Conservation (phyloP, 1,140 invertebrate species). For the Lanistes nyassanus region DNA sequence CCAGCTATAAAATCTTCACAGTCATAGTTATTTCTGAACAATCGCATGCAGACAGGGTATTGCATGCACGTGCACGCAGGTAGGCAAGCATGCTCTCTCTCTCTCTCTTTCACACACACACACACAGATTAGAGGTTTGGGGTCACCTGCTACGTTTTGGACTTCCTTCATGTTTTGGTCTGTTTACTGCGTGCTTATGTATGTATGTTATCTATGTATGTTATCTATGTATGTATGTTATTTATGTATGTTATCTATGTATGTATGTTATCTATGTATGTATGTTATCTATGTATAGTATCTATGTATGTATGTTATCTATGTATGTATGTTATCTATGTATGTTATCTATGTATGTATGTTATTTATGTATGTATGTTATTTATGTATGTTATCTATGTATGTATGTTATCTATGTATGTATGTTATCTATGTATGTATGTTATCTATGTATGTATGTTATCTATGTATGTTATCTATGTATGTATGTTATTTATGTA, state of each 20-base stretch:
- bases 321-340: conserved; percentile 7
- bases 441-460: neutral
- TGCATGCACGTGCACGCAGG: too few species aligned
- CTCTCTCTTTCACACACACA: too few species aligned
- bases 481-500: neutral
- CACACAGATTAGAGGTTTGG: neutral
- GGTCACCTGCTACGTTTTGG: neutral
- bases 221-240: neutral
- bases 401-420: neutral
- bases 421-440: too few species aligned
- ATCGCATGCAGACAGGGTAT: too few species aligned
- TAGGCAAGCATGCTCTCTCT: too few species aligned
- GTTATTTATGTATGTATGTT: neutral
- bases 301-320: neutral
- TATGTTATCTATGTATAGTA: neutral
- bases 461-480: too few species aligned
- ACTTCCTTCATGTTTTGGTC: neutral
- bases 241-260: neutral
- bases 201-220: neutral
- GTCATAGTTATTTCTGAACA: too few species aligned
- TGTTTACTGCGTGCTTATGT: too few species aligned
- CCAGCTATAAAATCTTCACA: too few species aligned
- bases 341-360: neutral
- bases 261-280: too few species aligned
- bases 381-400: too few species aligned